Conservation (phyloP, 2,113 vertebrate genomes). For the Piprites chloris region DNA sequence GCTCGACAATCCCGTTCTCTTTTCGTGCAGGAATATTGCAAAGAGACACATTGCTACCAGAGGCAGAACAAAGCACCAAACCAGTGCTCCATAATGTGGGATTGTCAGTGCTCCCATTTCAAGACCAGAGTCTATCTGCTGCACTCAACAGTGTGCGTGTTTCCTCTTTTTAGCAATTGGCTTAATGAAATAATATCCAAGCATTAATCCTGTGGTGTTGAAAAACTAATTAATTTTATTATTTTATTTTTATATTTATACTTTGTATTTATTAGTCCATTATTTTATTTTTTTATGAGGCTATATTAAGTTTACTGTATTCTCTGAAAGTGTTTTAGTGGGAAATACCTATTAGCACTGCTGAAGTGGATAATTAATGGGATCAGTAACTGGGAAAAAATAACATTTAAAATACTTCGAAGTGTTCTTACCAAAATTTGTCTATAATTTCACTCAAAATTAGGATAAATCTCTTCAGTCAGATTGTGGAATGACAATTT, state of each 20-base stretch:
- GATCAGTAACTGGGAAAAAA: not conserved
- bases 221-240: not conserved
- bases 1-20: not conserved
- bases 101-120: not conserved
- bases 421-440: not conserved
- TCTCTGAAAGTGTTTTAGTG: not conserved
- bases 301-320: not conserved
- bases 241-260: not conserved
- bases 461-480: not conserved
- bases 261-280: not conserved
- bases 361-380: not conserved
- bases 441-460: not conserved
- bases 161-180: not conserved
- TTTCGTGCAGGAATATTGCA: not conserved
- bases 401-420: not conserved
- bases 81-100: fast-evolving
- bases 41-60: not conserved
- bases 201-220: not conserved
- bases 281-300: not conserved
- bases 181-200: not conserved
- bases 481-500: not conserved
- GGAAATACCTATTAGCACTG: not conserved
- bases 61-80: not conserved
- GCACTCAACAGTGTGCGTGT: fast-evolving
- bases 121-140: not conserved